Conservation (phyloP, 2,113 vertebrate species). For the Pelecanoides urinatrix region DNA sequence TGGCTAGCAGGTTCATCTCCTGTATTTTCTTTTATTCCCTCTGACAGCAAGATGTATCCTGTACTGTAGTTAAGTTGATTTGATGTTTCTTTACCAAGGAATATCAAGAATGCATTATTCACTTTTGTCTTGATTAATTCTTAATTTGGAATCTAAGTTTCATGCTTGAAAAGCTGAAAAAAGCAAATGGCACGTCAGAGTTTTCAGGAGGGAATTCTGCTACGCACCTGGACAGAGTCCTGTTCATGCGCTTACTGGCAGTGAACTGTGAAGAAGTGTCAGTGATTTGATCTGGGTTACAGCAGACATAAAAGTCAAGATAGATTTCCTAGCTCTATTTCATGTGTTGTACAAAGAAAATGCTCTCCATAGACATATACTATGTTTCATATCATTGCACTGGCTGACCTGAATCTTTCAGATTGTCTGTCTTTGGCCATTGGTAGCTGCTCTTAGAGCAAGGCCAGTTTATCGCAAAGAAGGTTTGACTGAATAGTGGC, state of each 20-base stretch:
- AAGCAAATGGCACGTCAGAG: not conserved
- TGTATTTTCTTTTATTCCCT: not conserved
- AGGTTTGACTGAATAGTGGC: not conserved
- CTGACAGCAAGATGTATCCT: not conserved
- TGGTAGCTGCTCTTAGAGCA: not conserved
- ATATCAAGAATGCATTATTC: not conserved
- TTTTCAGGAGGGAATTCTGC: not conserved
- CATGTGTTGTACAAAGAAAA: not conserved
- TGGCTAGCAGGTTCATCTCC: not conserved
- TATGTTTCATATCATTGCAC: not conserved
- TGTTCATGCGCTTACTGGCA: not conserved
- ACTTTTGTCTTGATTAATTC: not conserved
- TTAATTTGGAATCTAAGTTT: not conserved
- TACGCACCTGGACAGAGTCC: rapidly evolving
- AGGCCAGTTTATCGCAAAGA: not conserved
- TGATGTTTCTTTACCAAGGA: not conserved
- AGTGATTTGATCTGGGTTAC: not conserved
- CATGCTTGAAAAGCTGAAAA: not conserved
- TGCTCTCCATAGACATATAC: not conserved
- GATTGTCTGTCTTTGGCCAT: not conserved
- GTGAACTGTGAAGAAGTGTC: not conserved
- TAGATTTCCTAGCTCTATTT: not conserved
- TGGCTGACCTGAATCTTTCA: not conserved
- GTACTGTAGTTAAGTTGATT: not conserved
- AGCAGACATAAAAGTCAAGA: not conserved